Conservation (phyloP, 2,797 vertebrate species). For the Bradypodion pumilum region DNA sequence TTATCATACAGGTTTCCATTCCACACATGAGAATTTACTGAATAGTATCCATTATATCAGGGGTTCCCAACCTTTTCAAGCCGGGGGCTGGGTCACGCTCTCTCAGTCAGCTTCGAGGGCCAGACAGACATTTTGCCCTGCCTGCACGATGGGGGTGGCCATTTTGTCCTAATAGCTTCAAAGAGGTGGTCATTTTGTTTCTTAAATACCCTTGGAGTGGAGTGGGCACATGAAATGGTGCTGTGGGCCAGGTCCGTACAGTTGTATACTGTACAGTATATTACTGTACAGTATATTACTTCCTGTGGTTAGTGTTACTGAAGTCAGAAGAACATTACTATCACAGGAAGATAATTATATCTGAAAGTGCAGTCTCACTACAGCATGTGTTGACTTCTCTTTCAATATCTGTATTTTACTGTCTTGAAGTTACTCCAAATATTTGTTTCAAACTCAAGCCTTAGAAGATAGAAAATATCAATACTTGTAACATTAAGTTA, state of each 20-base stretch:
- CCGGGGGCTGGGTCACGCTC: too few relatives aligned
- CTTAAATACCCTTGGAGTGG: too few relatives aligned
- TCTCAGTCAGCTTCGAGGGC: too few relatives aligned
- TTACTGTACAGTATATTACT: background rate
- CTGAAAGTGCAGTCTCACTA: background rate
- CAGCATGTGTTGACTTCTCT: background rate
- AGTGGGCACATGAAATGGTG: too few relatives aligned
- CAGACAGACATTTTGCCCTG: too few relatives aligned
- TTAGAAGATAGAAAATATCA: background rate
- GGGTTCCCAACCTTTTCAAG: too few relatives aligned
- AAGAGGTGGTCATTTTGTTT: too few relatives aligned
- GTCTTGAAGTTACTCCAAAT: background rate
- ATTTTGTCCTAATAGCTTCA: too few relatives aligned
- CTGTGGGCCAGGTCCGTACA: too few relatives aligned
- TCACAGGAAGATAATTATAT: conserved; percentile 7
- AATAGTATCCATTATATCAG: background rate
- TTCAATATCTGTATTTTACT: background rate
- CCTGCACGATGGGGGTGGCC: too few relatives aligned
- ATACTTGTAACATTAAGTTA: too few relatives aligned
- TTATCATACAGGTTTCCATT: background rate
- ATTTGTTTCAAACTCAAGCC: background rate
- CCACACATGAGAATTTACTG: background rate
- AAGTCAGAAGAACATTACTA: background rate
- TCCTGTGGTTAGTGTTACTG: background rate
- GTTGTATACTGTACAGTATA: background rate